A percentile compares a stretch with the other conserved stretches of the same genome.
These are phyloP conservation scores for Oligia fasciuncula DNA, from an alignment of 2,888 invertebrate species.

Conservation along the genomic window DNA sequence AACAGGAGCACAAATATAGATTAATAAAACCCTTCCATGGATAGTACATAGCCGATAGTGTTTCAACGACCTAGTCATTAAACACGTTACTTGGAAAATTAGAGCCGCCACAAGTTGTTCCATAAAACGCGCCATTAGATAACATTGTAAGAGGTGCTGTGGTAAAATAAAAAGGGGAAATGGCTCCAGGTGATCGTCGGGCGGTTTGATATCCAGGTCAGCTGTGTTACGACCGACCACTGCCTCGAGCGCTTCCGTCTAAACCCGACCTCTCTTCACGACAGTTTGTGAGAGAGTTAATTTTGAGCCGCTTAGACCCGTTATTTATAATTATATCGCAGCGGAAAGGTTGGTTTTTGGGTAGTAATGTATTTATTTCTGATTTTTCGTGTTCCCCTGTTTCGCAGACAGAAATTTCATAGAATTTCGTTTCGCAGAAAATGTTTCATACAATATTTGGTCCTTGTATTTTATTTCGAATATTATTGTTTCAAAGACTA, in stretches of 20 bases:
- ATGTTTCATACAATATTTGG: too few species aligned
- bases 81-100: constrained; percentile 10
- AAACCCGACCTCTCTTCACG: constrained; percentile 43
- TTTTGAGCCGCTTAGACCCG: constrained; percentile 44
- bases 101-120: constrained; percentile 14
- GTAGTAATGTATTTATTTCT: neutral
- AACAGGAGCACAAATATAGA: neutral
- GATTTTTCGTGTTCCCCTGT: too few species aligned
- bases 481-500: too few species aligned
- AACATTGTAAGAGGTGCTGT: constrained; percentile 48
- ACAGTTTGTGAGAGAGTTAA: constrained; percentile 50
- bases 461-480: too few species aligned
- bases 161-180: constrained; percentile 68
- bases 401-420: too few species aligned
- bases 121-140: constrained; percentile 40
- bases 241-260: constrained; percentile 59
- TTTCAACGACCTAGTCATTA: neutral
- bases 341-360: constrained; percentile 6
- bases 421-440: too few species aligned
- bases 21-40: neutral
- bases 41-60: neutral
- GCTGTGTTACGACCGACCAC: constrained; percentile 45
- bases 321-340: constrained; percentile 51
- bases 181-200: constrained; percentile 62
- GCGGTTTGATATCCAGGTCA: constrained; percentile 65